Percentiles rank a stretch among this genome's conserved stretches.
Evolutionary conservation across 2,113 vertebrate genomes (phyloP).

Genomic region (Catharus bicknelli): DNA sequence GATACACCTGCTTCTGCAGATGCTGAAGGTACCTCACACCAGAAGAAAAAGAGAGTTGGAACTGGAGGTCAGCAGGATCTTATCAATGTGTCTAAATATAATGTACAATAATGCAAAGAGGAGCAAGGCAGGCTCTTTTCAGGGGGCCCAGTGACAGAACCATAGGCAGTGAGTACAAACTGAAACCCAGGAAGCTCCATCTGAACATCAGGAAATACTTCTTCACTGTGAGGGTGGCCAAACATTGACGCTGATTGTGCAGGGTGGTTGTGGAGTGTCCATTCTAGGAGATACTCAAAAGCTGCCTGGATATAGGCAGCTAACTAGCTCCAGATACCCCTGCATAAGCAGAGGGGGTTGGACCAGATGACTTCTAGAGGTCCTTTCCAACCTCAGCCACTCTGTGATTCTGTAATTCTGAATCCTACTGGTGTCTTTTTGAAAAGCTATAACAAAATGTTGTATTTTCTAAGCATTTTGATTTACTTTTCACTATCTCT

Average conservation of each 20-base stretch:
- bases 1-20: background rate
- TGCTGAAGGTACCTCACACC: background rate
- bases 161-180: background rate
- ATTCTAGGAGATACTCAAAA: accelerated
- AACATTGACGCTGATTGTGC: accelerated
- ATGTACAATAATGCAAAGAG: background rate
- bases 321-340: background rate
- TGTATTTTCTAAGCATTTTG: background rate
- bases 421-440: background rate
- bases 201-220: background rate
- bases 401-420: background rate
- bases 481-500: background rate
- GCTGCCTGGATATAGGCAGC: background rate
- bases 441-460: background rate
- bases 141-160: background rate
- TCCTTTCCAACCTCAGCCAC: background rate
- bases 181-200: background rate
- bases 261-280: background rate
- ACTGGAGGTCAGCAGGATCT: background rate
- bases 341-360: accelerated
- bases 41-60: background rate
- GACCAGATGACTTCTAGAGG: background rate
- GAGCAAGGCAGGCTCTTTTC: background rate
- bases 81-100: background rate
- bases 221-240: background rate